phyloP scores from a whole-genome alignment of 2,888 invertebrate species.

The Stenchaetothrips biformis region DNA sequence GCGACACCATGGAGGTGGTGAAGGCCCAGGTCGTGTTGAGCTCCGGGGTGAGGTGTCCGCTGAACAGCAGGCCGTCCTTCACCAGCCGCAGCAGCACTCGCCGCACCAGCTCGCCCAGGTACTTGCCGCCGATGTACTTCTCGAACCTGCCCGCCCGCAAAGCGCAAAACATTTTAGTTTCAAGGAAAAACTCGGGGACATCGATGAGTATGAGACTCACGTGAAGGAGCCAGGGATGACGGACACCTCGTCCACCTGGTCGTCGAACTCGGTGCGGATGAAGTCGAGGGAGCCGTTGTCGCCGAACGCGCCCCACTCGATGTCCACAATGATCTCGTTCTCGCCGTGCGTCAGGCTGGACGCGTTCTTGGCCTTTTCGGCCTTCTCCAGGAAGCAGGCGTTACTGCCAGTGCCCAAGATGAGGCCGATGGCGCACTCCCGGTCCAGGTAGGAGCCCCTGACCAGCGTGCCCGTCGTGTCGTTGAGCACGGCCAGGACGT shows the following conservation, averaged over 20 bases:
- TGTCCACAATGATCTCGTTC: conserved; percentile 65
- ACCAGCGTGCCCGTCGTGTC: conserved; percentile 65
- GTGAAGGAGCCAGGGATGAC: conserved; percentile 67
- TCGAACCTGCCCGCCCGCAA: conserved; percentile 61
- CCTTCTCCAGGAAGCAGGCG: conserved; percentile 73
- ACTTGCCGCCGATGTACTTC: conserved; percentile 75
- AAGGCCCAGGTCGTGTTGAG: conserved; percentile 52
- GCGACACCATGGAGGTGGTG: conserved; percentile 62
- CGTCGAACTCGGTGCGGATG: conserved; percentile 67
- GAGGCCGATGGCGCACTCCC: conserved; percentile 62
- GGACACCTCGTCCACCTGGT: conserved; percentile 64
- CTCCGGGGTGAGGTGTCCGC: conserved; percentile 46
- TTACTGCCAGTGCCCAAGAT: conserved; percentile 78
- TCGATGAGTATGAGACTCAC: conserved; percentile 49
- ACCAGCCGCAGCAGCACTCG: conserved; percentile 58
- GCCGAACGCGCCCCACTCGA: conserved; percentile 81
- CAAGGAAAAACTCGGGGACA: not conserved
- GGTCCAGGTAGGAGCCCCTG: conserved; percentile 63
- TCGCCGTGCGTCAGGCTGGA: conserved; percentile 55
- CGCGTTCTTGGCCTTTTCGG: conserved; percentile 68
- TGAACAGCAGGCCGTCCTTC: conserved; percentile 55
- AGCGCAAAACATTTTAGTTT: conserved; percentile 28
- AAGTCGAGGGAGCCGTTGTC: conserved; percentile 76
- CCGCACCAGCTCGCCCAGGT: conserved; percentile 69
- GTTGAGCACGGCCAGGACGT: conserved; percentile 69